These are phyloP conservation scores for Caenorhabditis wallacei DNA, from an alignment of 2,888 invertebrate species.

Conservation along the genomic window DNA sequence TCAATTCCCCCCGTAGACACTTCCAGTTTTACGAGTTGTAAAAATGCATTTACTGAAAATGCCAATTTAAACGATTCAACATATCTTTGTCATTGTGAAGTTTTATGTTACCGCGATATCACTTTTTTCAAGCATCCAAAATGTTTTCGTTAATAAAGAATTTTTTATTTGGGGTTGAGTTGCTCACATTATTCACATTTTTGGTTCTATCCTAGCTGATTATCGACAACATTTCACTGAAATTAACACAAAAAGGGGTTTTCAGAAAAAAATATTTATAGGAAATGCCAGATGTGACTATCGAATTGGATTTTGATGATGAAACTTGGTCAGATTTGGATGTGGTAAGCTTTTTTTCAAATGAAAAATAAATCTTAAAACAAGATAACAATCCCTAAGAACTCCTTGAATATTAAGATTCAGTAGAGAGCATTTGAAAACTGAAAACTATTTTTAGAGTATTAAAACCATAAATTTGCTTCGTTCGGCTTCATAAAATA, in stretches of 20 bases:
- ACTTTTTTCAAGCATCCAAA: too few species aligned
- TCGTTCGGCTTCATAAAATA: too few species aligned
- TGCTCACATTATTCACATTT: too few species aligned
- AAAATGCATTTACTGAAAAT: neutral
- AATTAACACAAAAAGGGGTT: neutral
- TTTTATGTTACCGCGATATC: neutral
- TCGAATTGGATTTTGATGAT: constrained; percentile 48
- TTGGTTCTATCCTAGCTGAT: neutral
- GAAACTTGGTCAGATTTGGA: constrained; percentile 29
- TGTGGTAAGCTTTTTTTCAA: constrained; percentile 19
- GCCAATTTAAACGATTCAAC: neutral
- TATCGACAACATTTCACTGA: neutral
- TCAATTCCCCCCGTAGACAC: neutral
- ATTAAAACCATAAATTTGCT: too few species aligned
- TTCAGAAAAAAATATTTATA: neutral
- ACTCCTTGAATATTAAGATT: too few species aligned
- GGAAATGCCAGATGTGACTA: constrained; percentile 39
- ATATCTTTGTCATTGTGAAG: neutral
- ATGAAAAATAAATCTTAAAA: neutral
- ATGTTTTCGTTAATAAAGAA: too few species aligned
- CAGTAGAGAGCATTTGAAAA: too few species aligned
- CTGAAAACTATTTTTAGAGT: too few species aligned
- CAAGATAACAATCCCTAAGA: too few species aligned
- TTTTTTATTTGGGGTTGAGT: too few species aligned
- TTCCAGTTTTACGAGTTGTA: neutral